phyloP scores from a whole-genome alignment of 2,888 invertebrate genomes.

The Flexamia atlantica region DNA sequence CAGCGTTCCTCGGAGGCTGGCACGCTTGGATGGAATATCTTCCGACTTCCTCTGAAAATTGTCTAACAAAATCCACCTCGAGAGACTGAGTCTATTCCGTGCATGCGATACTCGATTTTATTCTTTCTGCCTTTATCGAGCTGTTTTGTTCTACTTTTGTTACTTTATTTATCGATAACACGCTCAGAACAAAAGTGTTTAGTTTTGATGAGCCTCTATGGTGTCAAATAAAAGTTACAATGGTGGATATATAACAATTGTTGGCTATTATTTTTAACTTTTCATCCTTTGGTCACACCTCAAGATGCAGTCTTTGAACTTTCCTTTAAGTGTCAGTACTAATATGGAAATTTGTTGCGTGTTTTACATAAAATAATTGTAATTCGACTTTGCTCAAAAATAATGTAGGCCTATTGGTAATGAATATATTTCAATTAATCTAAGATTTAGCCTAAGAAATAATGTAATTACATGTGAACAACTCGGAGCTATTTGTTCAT shows the following conservation, averaged over 20 bases:
- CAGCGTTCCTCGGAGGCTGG: slow-evolving; percentile 62
- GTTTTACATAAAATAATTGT: slow-evolving; percentile 43
- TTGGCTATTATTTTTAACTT: slow-evolving; percentile 16
- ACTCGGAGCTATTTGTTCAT: slow-evolving; percentile 45
- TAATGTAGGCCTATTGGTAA: slow-evolving; percentile 56
- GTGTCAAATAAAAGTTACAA: slow-evolving; percentile 17
- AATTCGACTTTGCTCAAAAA: slow-evolving; percentile 61
- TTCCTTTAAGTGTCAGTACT: slow-evolving; percentile 19
- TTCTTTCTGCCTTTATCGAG: slow-evolving; percentile 20
- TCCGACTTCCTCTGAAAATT: slow-evolving; percentile 40
- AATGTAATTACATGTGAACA: slow-evolving; percentile 41
- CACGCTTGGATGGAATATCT: slow-evolving; percentile 59
- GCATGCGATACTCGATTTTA: slow-evolving; percentile 10
- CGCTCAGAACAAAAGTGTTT: slow-evolving; percentile 11
- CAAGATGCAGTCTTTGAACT: slow-evolving; percentile 24
- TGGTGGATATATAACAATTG: not conserved
- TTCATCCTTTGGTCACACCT: not conserved
- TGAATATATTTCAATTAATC: slow-evolving; percentile 54
- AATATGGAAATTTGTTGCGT: slow-evolving; percentile 14
- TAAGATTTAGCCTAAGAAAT: slow-evolving; percentile 54
- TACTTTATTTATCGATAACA: not conserved
- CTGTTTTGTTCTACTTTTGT: slow-evolving; percentile 4
- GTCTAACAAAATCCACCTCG: slow-evolving; percentile 2
- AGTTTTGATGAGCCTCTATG: slow-evolving; percentile 18
- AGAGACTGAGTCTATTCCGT: slow-evolving; percentile 48